A percentile compares a stretch with the other conserved stretches of the same genome.
phyloP scores from a whole-genome alignment of 2,113 vertebrate genomes.

The Psilopsiagon aurifrons region DNA sequence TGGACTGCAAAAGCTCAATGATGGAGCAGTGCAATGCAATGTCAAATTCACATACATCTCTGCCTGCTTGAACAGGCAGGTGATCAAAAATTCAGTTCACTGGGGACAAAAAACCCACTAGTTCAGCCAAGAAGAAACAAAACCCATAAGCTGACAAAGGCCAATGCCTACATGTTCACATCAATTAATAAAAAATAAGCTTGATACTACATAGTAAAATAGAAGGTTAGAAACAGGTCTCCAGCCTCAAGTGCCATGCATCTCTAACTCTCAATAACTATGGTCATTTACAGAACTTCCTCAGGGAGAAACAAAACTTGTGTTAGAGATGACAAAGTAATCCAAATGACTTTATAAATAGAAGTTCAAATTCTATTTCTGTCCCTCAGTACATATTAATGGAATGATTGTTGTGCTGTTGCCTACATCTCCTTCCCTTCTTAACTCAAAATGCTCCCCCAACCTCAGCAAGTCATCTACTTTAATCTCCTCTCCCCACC shows the following conservation, averaged over 20 bases:
- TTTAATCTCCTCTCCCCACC: not conserved
- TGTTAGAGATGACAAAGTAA: not conserved
- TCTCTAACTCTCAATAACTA: not conserved
- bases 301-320: not conserved
- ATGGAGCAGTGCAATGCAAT: not conserved
- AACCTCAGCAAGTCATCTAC: not conserved
- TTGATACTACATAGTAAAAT: not conserved
- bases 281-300: not conserved
- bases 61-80: not conserved
- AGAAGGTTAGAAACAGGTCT: not conserved
- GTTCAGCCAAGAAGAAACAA: not conserved
- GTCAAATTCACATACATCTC: not conserved
- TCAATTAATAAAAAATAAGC: not conserved
- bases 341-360: not conserved
- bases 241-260: not conserved
- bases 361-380: not conserved
- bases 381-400: not conserved
- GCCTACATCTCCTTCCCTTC: not conserved
- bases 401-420: not conserved
- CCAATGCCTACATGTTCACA: not conserved
- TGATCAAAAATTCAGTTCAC: not conserved
- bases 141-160: not conserved
- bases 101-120: not conserved
- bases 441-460: not conserved
- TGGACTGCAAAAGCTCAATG: not conserved